Conservation (phyloP, 1,140 invertebrate species). For the Goniozus legneri region DNA sequence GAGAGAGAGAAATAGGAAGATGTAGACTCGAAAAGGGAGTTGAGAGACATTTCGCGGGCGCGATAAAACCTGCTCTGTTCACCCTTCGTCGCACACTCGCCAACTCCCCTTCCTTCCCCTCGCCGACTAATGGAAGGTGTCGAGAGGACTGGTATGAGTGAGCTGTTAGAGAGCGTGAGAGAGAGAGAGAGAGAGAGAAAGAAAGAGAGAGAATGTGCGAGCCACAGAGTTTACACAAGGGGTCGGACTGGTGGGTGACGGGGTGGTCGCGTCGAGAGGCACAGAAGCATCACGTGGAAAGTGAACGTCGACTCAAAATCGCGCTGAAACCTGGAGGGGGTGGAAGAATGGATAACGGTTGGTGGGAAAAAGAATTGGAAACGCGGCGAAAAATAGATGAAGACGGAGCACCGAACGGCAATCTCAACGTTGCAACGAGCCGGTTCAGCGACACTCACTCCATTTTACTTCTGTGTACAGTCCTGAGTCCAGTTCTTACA, state of each 20-base stretch:
- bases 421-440: too few species aligned
- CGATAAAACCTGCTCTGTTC: conserved; percentile 24
- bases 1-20: not conserved
- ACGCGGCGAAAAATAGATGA: not conserved
- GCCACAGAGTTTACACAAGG: conserved; percentile 25
- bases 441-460: too few species aligned
- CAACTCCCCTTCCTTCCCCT: too few species aligned
- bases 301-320: too few species aligned
- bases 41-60: conserved; percentile 16
- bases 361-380: not conserved
- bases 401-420: conserved; percentile 15
- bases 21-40: conserved; percentile 7
- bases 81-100: conserved; percentile 21
- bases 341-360: too few species aligned
- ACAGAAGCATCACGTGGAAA: too few species aligned
- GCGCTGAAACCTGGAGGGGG: not conserved
- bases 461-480: too few species aligned
- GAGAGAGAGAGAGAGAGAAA: not conserved
- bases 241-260: conserved; percentile 7
- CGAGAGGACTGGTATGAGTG: conserved; percentile 22
- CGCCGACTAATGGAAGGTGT: conserved; percentile 37
- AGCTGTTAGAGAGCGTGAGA: conserved; percentile 1
- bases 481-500: too few species aligned
- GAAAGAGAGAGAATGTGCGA: not conserved
- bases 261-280: conserved; percentile 1